These are phyloP conservation scores for Balearica regulorum DNA, from an alignment of 2,797 vertebrate genomes.

Conservation along the genomic window DNA sequence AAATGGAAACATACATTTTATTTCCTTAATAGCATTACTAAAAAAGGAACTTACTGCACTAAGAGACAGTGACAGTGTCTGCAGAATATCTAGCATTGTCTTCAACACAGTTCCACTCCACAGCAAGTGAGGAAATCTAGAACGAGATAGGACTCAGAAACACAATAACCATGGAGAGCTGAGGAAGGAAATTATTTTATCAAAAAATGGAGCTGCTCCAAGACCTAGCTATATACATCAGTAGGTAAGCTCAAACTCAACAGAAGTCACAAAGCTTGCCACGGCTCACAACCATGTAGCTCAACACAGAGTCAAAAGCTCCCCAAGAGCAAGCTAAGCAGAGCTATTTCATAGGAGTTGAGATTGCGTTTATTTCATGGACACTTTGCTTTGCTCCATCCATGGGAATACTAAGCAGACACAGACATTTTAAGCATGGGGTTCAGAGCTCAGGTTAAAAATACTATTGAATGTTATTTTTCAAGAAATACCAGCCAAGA, in stretches of 20 bases:
- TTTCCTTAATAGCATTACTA: background rate
- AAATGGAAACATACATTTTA: background rate
- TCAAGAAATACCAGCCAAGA: background rate
- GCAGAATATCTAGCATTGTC: conserved; percentile 97
- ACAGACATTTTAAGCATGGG: background rate
- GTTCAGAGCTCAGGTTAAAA: background rate
- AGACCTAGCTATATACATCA: background rate
- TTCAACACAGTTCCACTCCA: conserved; percentile 97
- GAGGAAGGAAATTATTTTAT: background rate
- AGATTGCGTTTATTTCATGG: background rate
- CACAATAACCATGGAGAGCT: background rate
- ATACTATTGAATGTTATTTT: background rate
- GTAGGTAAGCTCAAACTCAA: background rate
- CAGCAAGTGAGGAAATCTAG: conserved; percentile 93
- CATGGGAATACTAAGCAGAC: background rate
- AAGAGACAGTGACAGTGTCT: conserved; percentile 92
- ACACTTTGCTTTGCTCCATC: background rate
- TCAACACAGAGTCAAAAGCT: background rate
- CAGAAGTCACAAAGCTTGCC: background rate
- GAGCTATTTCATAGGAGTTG: background rate
- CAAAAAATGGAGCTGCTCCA: background rate
- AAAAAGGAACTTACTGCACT: conserved; percentile 84
- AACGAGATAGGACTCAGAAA: background rate
- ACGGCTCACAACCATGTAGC: background rate
- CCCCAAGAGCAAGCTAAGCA: background rate